These are phyloP conservation scores for Trachelus iudaicus DNA, from an alignment of 2,888 invertebrate species.

Conservation along the genomic window DNA sequence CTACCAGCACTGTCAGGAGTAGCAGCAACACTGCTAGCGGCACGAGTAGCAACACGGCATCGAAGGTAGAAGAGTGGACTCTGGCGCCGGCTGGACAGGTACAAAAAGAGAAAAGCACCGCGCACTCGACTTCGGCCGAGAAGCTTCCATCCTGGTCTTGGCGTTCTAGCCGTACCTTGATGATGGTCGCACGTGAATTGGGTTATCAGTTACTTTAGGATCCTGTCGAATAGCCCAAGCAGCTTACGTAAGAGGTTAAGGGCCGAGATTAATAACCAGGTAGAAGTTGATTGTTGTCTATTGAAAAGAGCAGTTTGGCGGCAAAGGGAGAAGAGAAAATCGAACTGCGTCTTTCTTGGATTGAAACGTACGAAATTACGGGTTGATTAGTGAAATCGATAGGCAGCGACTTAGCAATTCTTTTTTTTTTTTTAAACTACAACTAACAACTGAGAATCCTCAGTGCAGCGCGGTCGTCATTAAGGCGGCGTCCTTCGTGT, in stretches of 20 bases:
- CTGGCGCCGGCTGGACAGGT: constrained; percentile 24
- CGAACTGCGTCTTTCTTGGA: not conserved
- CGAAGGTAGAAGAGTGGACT: constrained; percentile 13
- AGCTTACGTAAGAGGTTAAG: not conserved
- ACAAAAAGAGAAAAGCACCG: constrained; percentile 25
- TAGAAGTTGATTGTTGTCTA: not conserved
- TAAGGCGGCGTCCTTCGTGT: not conserved
- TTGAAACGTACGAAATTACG: not conserved
- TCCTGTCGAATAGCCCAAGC: not conserved
- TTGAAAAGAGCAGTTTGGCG: not conserved
- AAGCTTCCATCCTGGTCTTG: constrained; percentile 14
- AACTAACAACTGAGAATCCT: not conserved
- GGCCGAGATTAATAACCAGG: not conserved
- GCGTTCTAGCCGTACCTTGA: not conserved
- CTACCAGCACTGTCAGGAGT: not conserved
- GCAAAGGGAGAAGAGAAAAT: not conserved
- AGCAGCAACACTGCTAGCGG: not conserved
- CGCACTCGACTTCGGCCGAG: constrained; percentile 12
- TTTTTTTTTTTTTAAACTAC: not conserved
- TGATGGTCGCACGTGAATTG: not conserved
- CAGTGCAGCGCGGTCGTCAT: not conserved
- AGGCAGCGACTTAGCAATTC: not conserved
- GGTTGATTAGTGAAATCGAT: not conserved
- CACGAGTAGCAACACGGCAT: not conserved
- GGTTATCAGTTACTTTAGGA: constrained; percentile 3